Percentiles rank a stretch among this genome's conserved stretches.
Evolutionary conservation across 1,140 invertebrate genomes (phyloP).

Genomic region (Drosophila asahinai): DNA sequence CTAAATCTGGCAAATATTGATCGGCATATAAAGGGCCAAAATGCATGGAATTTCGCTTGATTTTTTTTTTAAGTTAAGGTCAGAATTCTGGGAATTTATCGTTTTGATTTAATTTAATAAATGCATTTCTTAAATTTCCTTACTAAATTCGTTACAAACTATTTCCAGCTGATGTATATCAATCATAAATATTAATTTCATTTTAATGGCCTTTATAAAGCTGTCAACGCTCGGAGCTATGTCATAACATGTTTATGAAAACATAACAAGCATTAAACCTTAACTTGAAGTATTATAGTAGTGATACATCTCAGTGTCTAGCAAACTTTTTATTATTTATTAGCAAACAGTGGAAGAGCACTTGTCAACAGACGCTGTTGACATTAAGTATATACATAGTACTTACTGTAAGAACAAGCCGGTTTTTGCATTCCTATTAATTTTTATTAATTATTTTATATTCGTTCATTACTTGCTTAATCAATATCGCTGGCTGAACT

Average conservation of each 20-base stretch:
- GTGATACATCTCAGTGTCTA: slow-evolving; percentile 4
- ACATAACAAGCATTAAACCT: slow-evolving; percentile 7
- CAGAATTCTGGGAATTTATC: background rate
- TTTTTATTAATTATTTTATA: slow-evolving; percentile 2
- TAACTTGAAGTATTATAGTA: background rate
- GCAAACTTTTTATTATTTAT: slow-evolving; percentile 1
- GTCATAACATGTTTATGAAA: background rate
- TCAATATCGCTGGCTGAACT: background rate
- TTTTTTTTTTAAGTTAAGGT: too few species aligned
- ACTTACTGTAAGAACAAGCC: background rate
- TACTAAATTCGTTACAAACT: too few species aligned
- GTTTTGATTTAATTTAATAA: too few species aligned
- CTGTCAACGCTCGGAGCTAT: background rate
- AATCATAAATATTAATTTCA: background rate
- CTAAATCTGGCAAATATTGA: too few species aligned
- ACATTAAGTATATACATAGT: background rate
- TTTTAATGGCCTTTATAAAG: slow-evolving; percentile 7
- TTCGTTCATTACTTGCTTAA: background rate
- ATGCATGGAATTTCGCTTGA: too few species aligned
- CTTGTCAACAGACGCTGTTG: background rate
- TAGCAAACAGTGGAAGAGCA: background rate
- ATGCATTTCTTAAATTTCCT: too few species aligned
- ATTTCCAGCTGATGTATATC: too few species aligned
- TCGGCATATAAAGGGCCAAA: background rate
- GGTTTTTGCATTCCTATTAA: background rate